Base-by-base conservation (phyloP, 2,888 invertebrate species). In the Yponomeuta cagnagella region DNA sequence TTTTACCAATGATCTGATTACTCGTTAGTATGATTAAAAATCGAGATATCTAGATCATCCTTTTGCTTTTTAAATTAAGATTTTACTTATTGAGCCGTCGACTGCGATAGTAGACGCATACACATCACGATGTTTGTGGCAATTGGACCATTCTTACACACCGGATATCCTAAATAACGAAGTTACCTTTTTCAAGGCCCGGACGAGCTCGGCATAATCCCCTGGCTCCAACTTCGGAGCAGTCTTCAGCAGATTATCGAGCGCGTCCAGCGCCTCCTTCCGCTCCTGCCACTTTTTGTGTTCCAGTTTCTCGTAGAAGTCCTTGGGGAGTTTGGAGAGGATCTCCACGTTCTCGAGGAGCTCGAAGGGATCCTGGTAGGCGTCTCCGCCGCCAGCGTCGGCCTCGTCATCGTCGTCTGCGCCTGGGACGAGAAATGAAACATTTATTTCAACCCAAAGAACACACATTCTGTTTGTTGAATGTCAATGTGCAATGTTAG, bases 201-300 rank as follows among this genome's bases (percentile, higher is more conserved):
- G 93, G 33, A 99, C 96, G 70, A 99, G 82, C 78, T 98, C 97
- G 1, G 97, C 97, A 86, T 98, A 99, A 80, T 99, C 99, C 0
- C 98, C 98, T 75, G 94, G 95, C 81, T 98, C 98, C 68, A 99
- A 85, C 83, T 96, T 98, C 0, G 97, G 98, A 72, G 95, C 94
- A 81, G 94, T 94, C 77, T 96, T 95, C 10, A 97, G 82, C 31
- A 98, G 88, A 74, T 94, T 94, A 75, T 98, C 97, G 12, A 99
- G 84, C 0, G 93, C 93, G 77, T 99, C 99, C 15, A 99, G 85
- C 0, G 96, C 96, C 82, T 99, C 98, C 82, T 98, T 98, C 48
- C 99, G 93, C 72, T 99, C 97, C 81, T 97, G 97, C 99, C 98
- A 99, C 81, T 98, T 99, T 86, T 98, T 98, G 0, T 97, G 97